phyloP scores from a whole-genome alignment of 2,888 invertebrate genomes.

The Furcula furcula region DNA sequence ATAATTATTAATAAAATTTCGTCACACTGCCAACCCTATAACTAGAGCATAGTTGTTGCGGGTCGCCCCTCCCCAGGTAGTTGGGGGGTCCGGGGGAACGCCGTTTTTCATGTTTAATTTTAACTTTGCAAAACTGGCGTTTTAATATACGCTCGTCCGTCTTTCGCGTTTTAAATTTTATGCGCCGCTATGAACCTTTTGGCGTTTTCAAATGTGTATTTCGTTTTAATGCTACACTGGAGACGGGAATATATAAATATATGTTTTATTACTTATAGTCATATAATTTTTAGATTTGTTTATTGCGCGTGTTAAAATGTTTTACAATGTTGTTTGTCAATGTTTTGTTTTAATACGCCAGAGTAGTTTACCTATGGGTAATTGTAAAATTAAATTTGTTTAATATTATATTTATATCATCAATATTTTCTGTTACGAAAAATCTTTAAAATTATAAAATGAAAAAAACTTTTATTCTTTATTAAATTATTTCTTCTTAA shows the following conservation, averaged over 20 bases:
- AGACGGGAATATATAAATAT: too few species aligned
- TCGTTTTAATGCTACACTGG: constrained; percentile 60
- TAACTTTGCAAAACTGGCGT: constrained; percentile 78
- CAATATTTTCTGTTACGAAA: too few species aligned
- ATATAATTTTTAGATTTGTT: too few species aligned
- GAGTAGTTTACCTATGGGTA: too few species aligned
- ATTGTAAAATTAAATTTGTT: too few species aligned
- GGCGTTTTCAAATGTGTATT: constrained; percentile 61
- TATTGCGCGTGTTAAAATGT: too few species aligned
- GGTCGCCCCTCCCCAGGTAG: constrained; percentile 40
- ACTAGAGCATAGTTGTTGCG: constrained; percentile 50
- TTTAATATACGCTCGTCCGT: constrained; percentile 75
- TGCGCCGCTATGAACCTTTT: constrained; percentile 61
- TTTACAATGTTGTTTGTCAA: too few species aligned
- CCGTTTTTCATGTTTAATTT: constrained; percentile 82
- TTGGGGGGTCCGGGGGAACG: constrained; percentile 30
- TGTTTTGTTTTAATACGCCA: too few species aligned
- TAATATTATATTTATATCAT: too few species aligned
- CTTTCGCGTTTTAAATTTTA: constrained; percentile 72
- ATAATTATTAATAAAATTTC: not conserved
- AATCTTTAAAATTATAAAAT: too few species aligned
- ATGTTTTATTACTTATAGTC: constrained; percentile 68
- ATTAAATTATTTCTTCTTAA: too few species aligned
- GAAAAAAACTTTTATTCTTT: too few species aligned
- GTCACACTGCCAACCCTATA: constrained; percentile 32